Evolutionary conservation across 2,113 vertebrate species (phyloP).

Genomic region (Micronycteris hirsuta): DNA sequence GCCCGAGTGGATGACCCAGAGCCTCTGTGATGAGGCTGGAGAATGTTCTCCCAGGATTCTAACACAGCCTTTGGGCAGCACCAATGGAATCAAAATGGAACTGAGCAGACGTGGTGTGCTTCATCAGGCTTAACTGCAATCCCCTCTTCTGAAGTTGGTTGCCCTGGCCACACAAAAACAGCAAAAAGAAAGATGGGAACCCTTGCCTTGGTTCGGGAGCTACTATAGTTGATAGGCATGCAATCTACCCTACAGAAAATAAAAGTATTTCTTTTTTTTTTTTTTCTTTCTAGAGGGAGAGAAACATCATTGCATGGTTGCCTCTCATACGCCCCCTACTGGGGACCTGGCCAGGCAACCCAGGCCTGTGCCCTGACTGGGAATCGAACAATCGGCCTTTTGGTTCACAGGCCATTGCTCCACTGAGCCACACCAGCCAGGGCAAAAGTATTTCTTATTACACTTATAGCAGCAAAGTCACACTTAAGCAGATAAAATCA

Average conservation of each 20-base stretch:
- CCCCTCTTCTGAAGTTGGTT: conserved; percentile 18
- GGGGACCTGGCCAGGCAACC: no score
- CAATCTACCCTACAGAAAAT: background rate
- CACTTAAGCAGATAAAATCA: background rate
- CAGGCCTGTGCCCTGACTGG: no score
- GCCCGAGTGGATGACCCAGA: background rate
- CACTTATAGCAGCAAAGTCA: background rate
- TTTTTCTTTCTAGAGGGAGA: no score
- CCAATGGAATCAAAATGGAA: background rate
- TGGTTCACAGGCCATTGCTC: no score
- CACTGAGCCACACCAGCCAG: no score
- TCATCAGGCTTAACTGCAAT: background rate
- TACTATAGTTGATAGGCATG: background rate
- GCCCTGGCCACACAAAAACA: background rate
- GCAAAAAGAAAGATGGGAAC: background rate
- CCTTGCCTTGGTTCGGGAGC: background rate
- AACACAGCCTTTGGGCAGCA: background rate
- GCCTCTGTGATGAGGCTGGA: background rate
- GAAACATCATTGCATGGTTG: no score
- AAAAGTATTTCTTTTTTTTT: no score
- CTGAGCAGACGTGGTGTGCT: background rate
- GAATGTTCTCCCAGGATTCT: background rate
- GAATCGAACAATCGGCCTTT: no score
- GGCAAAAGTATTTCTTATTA: no score
- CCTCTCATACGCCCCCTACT: no score